Percentiles rank a stretch among this genome's conserved stretches.
Evolutionary conservation across 1,140 invertebrate species (phyloP).

Genomic region (Meloidogyne floridensis): DNA sequence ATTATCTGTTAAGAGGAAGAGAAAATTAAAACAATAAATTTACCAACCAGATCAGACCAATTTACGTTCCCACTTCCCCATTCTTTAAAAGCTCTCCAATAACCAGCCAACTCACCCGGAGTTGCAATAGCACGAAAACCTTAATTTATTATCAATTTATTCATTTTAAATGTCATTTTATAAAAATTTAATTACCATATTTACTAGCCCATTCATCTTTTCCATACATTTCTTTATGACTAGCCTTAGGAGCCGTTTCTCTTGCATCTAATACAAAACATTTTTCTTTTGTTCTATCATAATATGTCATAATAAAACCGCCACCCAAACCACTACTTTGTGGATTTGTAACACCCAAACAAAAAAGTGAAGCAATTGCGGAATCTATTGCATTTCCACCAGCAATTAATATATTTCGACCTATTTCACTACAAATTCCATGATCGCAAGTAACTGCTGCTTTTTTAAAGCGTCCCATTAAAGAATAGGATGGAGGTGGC

Average conservation of each 20-base stretch:
- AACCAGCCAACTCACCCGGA: conserved; percentile 86
- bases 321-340: conserved; percentile 77
- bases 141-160: conserved; percentile 44
- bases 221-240: conserved; percentile 75
- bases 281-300: conserved; percentile 67
- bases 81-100: conserved; percentile 78
- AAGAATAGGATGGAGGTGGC: conserved; percentile 50
- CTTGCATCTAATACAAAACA: conserved; percentile 74
- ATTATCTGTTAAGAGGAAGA: conserved; percentile 2
- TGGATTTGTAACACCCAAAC: conserved; percentile 80
- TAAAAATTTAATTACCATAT: conserved; percentile 48
- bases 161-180: no score
- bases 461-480: conserved; percentile 55
- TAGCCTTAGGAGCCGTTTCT: conserved; percentile 77
- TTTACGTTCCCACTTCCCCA: conserved; percentile 76
- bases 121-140: conserved; percentile 80
- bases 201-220: conserved; percentile 69
- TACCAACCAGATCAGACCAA: conserved; percentile 78
- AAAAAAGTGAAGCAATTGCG: conserved; percentile 80
- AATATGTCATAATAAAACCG: conserved; percentile 82
- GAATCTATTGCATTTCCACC: conserved; percentile 87
- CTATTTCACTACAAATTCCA: conserved; percentile 62
- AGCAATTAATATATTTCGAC: conserved; percentile 73
- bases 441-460: conserved; percentile 64
- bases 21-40: background rate